Base-by-base conservation (phyloP, 2,888 invertebrate species). In the Megamerina dolium region DNA sequence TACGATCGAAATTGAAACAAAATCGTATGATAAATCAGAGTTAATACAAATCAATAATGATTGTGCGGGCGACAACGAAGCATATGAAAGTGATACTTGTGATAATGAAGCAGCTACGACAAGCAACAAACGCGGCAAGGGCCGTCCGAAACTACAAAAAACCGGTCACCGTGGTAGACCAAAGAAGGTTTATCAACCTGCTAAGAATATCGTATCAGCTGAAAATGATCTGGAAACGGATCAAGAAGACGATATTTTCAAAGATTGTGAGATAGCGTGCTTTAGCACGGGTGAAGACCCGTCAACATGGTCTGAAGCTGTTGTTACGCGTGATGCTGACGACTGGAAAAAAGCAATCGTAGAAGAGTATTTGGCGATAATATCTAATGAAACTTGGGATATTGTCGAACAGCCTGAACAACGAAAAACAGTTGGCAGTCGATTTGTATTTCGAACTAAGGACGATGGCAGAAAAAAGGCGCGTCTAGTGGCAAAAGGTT, bases 401-500 rank as follows among this genome's bases (percentile, higher is more conserved):
- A 46, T 48, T 17, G 46, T 52, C 10, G 49, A 53, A 21, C 20
- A 40, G 4, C 49, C 49, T 4, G 10, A 19, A 1, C 10, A 26
- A 10, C 34, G 47, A 39, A 47, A 50, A 44, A 39, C 49, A 8
- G 37, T 49, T n/a, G 43, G 37, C 12, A 52, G 41, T 14, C 23
- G 43, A 9, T 29, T 50, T 2, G 49, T 47, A 8, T 45, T 51
- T 37, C 41, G 42, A n/a, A 39, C 45, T 4, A 48, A 51, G 30
- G 45, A 44, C 21, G 42, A 41, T 10, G 18, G 37, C 26, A 46
- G 33, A 23, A 50, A 47, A 38, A 50, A 51, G 21, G 50, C 41
- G 13, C 41, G 51, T 14, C 48, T 49, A n/a, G 53, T 51, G 23
- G 51, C 47, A 36, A 49, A 53, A 41, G 49, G 45, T 5, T 53